A percentile compares a stretch with the other conserved stretches of the same genome.
Conservation (phyloP, 2,888 invertebrate species). For the Stenodema calcarata region DNA sequence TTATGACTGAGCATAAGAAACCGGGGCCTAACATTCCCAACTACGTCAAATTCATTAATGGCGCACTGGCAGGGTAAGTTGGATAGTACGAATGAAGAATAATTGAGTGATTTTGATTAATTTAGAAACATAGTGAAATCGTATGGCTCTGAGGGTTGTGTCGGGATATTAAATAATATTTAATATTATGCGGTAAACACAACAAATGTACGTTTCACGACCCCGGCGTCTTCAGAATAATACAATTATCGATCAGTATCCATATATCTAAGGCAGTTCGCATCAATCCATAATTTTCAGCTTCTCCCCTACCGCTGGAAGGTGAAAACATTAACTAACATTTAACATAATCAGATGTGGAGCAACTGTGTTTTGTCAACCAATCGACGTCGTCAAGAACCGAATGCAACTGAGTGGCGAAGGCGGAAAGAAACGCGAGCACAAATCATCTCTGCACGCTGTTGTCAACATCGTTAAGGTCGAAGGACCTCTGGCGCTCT, state of each 20-base stretch:
- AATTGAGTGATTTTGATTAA: no score
- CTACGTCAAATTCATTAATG: slow-evolving; percentile 51
- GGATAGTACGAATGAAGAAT: not conserved
- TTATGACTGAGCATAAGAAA: slow-evolving; percentile 8
- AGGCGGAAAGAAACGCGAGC: slow-evolving; percentile 71
- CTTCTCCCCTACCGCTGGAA: no score
- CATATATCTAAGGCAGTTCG: no score
- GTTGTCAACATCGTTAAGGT: slow-evolving; percentile 78
- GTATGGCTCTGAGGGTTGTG: no score
- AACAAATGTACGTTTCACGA: no score
- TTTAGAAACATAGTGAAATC: no score
- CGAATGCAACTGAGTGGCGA: slow-evolving; percentile 94
- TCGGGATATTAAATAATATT: no score
- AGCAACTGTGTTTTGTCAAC: slow-evolving; percentile 95
- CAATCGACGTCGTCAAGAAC: slow-evolving; percentile 94
- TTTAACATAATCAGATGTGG: slow-evolving; percentile 74
- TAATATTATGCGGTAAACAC: no score
- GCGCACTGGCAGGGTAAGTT: slow-evolving; percentile 47
- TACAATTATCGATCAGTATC: no score
- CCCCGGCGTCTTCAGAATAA: no score
- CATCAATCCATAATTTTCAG: no score
- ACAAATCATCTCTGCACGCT: slow-evolving; percentile 80
- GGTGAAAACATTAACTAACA: no score
- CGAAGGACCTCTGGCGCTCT: slow-evolving; percentile 88
- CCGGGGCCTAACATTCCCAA: slow-evolving; percentile 39